These are phyloP conservation scores for Choristoneura fumiferana DNA, from an alignment of 1,140 invertebrate species.

Conservation along the genomic window DNA sequence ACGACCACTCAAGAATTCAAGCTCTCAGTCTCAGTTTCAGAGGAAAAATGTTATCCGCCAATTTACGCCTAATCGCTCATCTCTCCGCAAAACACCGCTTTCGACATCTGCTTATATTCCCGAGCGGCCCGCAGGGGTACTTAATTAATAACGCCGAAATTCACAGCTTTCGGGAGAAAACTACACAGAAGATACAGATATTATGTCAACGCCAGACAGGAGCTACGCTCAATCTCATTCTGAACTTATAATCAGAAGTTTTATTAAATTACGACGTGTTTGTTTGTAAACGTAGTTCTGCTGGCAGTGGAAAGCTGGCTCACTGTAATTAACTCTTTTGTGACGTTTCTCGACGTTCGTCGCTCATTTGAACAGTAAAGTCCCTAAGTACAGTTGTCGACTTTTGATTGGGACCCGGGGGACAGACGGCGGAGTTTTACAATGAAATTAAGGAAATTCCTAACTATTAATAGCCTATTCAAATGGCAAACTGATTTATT, in stretches of 20 bases:
- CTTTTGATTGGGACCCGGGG: conserved; percentile 42
- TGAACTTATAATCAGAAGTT: not conserved
- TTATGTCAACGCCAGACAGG: not conserved
- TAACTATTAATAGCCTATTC: conserved; percentile 28
- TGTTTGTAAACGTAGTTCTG: not conserved
- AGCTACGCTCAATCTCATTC: not conserved
- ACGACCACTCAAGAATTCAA: conserved; percentile 3
- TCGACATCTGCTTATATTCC: conserved; percentile 37
- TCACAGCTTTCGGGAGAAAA: not conserved
- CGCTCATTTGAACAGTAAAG: conserved; percentile 33
- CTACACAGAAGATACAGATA: not conserved
- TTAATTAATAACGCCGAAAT: conserved; percentile 50
- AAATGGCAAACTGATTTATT: conserved; percentile 33
- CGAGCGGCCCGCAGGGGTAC: conserved; percentile 32
- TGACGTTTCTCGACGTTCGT: conserved; percentile 22
- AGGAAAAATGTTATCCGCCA: conserved; percentile 21
- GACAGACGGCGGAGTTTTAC: conserved; percentile 21
- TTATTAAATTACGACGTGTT: not conserved
- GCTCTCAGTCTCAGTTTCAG: conserved; percentile 11
- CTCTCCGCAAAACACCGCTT: conserved; percentile 32
- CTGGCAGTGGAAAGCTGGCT: not conserved
- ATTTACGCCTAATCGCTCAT: conserved; percentile 39
- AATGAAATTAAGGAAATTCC: conserved; percentile 24
- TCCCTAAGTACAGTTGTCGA: conserved; percentile 43
- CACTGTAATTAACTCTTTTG: conserved; percentile 15